A percentile compares a stretch with the other conserved stretches of the same genome.
Conservation (phyloP, 2,113 vertebrate species). For the Colistium nudipinnis region DNA sequence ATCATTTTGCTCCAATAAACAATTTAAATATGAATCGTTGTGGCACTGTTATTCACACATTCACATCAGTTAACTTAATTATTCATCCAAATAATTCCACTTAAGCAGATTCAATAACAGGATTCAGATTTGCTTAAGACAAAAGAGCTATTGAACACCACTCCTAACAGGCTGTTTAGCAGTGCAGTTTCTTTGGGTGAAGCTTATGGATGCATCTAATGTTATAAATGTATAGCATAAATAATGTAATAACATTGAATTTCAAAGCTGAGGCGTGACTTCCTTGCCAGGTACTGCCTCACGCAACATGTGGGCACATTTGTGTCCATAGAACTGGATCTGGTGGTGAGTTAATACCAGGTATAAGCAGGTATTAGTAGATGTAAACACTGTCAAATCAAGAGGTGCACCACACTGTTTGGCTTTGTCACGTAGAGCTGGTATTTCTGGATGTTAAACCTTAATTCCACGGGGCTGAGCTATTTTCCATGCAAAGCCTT, state of each 20-base stretch:
- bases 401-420: not conserved
- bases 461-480: conserved; percentile 24
- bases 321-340: too few relatives aligned
- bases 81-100: not conserved
- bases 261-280: too few relatives aligned
- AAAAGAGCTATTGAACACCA: not conserved
- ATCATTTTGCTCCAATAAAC: not conserved
- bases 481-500: conserved; percentile 30
- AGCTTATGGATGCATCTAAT: not conserved
- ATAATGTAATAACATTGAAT: too few relatives aligned
- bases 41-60: too few relatives aligned
- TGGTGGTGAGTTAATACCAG: not conserved
- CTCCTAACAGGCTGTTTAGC: not conserved
- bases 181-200: not conserved
- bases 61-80: not conserved
- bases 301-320: too few relatives aligned
- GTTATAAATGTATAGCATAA: not conserved
- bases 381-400: conserved; percentile 15
- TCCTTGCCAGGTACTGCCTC: too few relatives aligned
- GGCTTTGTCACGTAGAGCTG: conserved; percentile 15
- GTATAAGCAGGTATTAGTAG: not conserved
- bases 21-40: too few relatives aligned
- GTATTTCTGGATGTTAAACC: conserved; percentile 28
- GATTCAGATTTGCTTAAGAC: not conserved
- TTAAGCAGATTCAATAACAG: not conserved